These are phyloP conservation scores for Hippocampus mohnikei DNA, from an alignment of 2,113 vertebrate species.

Conservation along the genomic window DNA sequence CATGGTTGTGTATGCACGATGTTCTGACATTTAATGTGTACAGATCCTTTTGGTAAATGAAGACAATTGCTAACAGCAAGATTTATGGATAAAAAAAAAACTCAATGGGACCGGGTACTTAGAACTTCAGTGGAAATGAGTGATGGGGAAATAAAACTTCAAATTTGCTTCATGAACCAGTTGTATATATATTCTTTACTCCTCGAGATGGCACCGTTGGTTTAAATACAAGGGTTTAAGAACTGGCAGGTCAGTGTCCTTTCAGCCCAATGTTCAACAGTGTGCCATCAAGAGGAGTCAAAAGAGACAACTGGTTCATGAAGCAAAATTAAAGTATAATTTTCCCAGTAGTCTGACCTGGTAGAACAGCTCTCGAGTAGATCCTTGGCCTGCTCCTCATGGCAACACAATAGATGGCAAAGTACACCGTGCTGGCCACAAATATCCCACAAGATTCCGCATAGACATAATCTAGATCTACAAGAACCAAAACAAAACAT, in stretches of 20 bases:
- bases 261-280: no score
- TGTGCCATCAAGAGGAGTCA: no score
- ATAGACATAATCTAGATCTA: slow-evolving; percentile 89
- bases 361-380: slow-evolving; percentile 80
- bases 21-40: neutral
- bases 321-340: no score
- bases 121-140: neutral
- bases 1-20: no score
- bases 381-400: slow-evolving; percentile 81
- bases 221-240: no score
- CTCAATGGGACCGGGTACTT: neutral
- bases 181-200: no score
- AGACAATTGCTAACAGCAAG: neutral
- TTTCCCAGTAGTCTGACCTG: slow-evolving; percentile 61
- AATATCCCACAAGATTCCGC: slow-evolving; percentile 85
- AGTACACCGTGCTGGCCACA: slow-evolving; percentile 82
- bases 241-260: no score
- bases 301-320: no score
- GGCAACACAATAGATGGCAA: slow-evolving; percentile 78
- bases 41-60: neutral
- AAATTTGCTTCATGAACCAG: no score
- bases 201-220: no score
- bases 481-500: neutral
- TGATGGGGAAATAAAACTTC: no score
- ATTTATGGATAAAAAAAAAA: no score